phyloP scores from a whole-genome alignment of 2,797 vertebrate species.

The Sphaeramia orbicularis region DNA sequence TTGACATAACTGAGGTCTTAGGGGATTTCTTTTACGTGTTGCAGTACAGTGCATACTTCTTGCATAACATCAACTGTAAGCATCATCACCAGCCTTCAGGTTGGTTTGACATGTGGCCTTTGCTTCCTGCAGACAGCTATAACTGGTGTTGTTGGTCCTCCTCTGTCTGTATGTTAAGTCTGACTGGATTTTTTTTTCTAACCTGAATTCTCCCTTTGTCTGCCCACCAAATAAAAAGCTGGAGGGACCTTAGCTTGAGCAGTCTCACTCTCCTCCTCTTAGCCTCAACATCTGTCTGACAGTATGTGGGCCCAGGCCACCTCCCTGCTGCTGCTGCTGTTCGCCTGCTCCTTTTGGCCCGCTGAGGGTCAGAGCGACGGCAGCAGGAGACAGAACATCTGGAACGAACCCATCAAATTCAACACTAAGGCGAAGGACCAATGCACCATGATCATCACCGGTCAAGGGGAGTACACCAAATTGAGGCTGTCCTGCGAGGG shows the following conservation, averaged over 20 bases:
- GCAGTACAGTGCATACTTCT: conserved; percentile 7
- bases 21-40: conserved; percentile 9
- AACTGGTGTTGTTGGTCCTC: conserved; percentile 29
- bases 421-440: conserved; percentile 81
- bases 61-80: conserved; percentile 21
- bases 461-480: conserved; percentile 75
- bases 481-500: conserved; percentile 84
- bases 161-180: conserved; percentile 32
- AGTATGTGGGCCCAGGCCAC: conserved; percentile 82
- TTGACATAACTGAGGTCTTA: conserved; percentile 16
- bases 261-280: conserved; percentile 54
- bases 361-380: conserved; percentile 64
- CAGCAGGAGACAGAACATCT: conserved; percentile 65
- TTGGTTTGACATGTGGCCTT: conserved; percentile 57
- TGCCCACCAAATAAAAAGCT: conserved; percentile 75
- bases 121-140: conserved; percentile 45
- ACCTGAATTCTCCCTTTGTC: conserved; percentile 73
- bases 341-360: conserved; percentile 76
- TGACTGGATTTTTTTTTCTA: conserved; percentile 24
- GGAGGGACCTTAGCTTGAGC: conserved; percentile 31
- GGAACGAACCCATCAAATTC: conserved; percentile 86
- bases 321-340: conserved; percentile 74
- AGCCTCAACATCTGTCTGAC: conserved; percentile 43
- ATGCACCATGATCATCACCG: conserved; percentile 82
- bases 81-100: conserved; percentile 25